Conservation (phyloP, 1,140 invertebrate genomes). For the Megathymus violae region DNA sequence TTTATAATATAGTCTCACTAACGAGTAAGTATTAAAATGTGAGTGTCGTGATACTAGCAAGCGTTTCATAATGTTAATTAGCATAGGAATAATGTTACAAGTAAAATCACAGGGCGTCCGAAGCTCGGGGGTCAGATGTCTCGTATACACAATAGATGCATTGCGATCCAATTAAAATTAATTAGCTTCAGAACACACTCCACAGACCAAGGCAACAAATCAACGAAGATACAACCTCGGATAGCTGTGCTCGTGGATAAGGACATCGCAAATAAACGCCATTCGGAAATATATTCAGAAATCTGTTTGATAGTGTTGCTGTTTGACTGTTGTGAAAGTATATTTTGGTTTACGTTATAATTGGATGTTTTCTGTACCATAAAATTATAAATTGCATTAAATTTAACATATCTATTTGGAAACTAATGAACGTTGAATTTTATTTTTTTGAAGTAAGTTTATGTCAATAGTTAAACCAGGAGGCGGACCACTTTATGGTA, state of each 20-base stretch:
- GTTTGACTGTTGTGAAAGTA: slow-evolving; percentile 31
- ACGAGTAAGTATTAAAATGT: slow-evolving; percentile 12
- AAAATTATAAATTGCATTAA: too few species aligned
- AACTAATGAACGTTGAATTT: too few species aligned
- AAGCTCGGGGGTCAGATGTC: slow-evolving; percentile 65
- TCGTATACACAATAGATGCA: slow-evolving; percentile 71
- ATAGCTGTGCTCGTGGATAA: slow-evolving; percentile 68
- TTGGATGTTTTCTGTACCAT: too few species aligned
- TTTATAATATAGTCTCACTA: slow-evolving; percentile 4
- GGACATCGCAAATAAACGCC: slow-evolving; percentile 50
- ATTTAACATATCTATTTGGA: too few species aligned
- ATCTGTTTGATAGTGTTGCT: slow-evolving; percentile 45
- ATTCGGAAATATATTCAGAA: slow-evolving; percentile 57
- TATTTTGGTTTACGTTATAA: too few species aligned
- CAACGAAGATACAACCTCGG: slow-evolving; percentile 76
- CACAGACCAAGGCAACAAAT: slow-evolving; percentile 74
- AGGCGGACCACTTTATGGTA: too few species aligned
- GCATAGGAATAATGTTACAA: slow-evolving; percentile 48
- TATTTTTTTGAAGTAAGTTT: too few species aligned
- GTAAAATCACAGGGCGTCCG: slow-evolving; percentile 52
- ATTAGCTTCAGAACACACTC: slow-evolving; percentile 78
- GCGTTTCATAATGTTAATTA: slow-evolving; percentile 40
- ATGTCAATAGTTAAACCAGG: too few species aligned
- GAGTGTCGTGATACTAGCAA: neutral
- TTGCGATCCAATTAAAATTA: slow-evolving; percentile 83